These are phyloP conservation scores for Drosophila biarmipes DNA, from an alignment of 1,140 invertebrate genomes.

Conservation along the genomic window DNA sequence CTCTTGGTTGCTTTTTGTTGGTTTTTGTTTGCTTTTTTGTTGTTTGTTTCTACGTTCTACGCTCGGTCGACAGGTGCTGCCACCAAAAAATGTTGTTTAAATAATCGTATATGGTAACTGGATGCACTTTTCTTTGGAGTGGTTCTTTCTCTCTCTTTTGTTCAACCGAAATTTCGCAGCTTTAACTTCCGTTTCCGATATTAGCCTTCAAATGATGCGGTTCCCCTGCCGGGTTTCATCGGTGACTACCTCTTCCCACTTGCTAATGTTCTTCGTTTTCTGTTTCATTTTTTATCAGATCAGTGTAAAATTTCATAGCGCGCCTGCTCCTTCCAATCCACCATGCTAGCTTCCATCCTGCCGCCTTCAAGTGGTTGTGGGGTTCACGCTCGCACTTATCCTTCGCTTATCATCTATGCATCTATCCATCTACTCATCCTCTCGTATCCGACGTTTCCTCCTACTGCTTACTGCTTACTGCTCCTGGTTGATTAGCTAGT, in stretches of 20 bases:
- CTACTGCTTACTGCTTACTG: conserved; percentile 22
- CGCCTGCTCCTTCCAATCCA: conserved; percentile 36
- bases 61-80: conserved; percentile 17
- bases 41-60: conserved; percentile 27
- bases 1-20: conserved; percentile 17
- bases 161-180: conserved; percentile 22
- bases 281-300: conserved; percentile 36
- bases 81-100: conserved; percentile 41
- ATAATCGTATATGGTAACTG: conserved; percentile 61
- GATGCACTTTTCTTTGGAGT: conserved; percentile 76
- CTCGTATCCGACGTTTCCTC: conserved; percentile 10
- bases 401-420: conserved; percentile 8
- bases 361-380: conserved; percentile 11
- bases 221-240: neutral
- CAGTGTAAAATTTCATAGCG: conserved; percentile 67
- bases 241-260: conserved; percentile 12
- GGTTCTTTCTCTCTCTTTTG: conserved; percentile 36
- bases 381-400: conserved; percentile 12
- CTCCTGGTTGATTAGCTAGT: conserved; percentile 24
- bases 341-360: conserved; percentile 27
- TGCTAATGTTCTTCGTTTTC: neutral
- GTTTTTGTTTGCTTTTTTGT: conserved; percentile 1
- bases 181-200: conserved; percentile 18
- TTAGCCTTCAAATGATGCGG: neutral
- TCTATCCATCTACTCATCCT: conserved; percentile 5